Conservation (phyloP, 1,140 invertebrate genomes). For the Drosophila albomicans region DNA sequence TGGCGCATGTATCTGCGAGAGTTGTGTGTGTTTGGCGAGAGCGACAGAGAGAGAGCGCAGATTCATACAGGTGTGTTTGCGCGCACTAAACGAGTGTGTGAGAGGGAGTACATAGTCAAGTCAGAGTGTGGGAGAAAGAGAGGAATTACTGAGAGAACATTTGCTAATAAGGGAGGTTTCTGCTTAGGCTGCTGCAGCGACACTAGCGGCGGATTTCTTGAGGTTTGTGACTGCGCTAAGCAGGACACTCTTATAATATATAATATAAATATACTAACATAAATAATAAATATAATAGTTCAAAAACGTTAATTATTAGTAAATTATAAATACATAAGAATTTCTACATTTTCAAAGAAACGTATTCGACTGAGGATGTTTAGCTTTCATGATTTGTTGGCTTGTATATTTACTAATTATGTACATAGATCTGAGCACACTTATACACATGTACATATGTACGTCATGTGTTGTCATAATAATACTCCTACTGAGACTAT, state of each 20-base stretch:
- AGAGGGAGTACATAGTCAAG: neutral
- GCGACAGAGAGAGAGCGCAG: slow-evolving; percentile 19
- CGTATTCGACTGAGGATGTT: no score
- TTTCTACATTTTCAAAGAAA: no score
- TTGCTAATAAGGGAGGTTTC: neutral
- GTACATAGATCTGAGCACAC: no score
- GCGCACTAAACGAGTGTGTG: neutral
- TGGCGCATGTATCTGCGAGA: slow-evolving; percentile 36
- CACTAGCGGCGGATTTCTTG: neutral
- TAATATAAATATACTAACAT: neutral
- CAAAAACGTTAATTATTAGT: no score
- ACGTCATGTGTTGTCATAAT: no score
- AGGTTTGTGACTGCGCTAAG: slow-evolving; percentile 2
- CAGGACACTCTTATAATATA: neutral
- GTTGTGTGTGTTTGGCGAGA: neutral
- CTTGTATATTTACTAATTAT: no score
- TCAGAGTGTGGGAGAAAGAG: neutral
- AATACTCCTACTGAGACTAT: no score
- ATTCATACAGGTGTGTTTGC: slow-evolving; percentile 70
- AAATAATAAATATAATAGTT: no score
- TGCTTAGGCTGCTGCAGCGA: neutral
- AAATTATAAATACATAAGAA: no score
- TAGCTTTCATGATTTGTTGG: no score
- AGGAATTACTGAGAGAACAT: neutral
- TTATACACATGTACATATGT: no score